Base-by-base conservation (phyloP, 2,888 invertebrate genomes). In the Phymatocera aterrima region DNA sequence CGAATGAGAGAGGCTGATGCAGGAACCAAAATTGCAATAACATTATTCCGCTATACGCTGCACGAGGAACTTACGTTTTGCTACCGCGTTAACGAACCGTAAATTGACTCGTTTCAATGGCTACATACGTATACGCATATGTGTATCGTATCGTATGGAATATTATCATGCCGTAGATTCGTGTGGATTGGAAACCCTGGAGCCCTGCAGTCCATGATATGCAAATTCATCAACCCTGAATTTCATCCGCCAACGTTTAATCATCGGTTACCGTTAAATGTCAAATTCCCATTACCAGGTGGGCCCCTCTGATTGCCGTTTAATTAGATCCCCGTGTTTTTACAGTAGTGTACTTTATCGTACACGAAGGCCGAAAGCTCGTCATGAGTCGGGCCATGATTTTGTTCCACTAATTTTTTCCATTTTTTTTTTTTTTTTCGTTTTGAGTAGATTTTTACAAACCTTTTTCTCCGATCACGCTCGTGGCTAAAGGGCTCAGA, bases 261-360 rank as follows among this genome's bases (percentile, higher is more conserved):
- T 68, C n/a, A 64, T 64, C 34, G 64, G 64, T 64, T 21, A 68
- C 31, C 68, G 68, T 68, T 68, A 68, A 68, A 68, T 43, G 43
- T 24, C 40, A 43, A 68, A 68, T 61, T 61, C 61, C 61, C 31
- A 61, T 61, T 61, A 57, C 57, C 57, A 5, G 57, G 15, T 10
- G 57, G n/a, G n/a, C n/a, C n/a, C n/a, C 57, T 57, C 28, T 57
- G 57, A 57, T 57, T 57, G 57, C 57, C 57, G 57, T 57, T 57
- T 57, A 57, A 57, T 57, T 21, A 57, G 24, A 57, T 57, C 57
- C 28, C 12, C 28, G 57, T 57, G 57, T 28, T 40, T 10, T 40
- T 57, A 28, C 28, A n/a, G n/a, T n/a, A n/a, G n/a, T n/a, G n/a
- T n/a, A n/a, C n/a, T n/a, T n/a, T n/a, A n/a, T n/a, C n/a, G n/a